Percentiles rank a stretch among this genome's conserved stretches.
Conservation (phyloP, 2,888 invertebrate genomes). For the Acleris literana region DNA sequence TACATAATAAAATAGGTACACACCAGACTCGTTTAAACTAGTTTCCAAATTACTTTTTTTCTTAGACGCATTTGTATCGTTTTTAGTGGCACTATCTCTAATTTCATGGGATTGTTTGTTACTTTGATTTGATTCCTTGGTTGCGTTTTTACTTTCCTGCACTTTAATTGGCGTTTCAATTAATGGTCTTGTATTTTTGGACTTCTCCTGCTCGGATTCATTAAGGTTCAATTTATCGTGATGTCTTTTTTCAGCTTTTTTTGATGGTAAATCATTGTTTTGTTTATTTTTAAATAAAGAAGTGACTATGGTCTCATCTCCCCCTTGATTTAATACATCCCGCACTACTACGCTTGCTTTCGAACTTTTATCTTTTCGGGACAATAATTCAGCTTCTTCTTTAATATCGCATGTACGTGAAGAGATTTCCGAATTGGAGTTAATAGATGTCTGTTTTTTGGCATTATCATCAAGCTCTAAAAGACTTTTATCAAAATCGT, state of each 20-base stretch:
- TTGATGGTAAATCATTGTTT: not conserved
- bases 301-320: not conserved
- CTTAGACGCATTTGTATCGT: conserved; percentile 41
- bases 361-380: conserved; percentile 1
- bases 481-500: conserved; percentile 88
- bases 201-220: not conserved
- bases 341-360: conserved; percentile 5
- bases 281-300: not conserved
- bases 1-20: too few species aligned
- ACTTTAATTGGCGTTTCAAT: conserved; percentile 22
- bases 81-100: conserved; percentile 45
- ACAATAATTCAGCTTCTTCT: not conserved
- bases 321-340: not conserved
- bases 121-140: conserved; percentile 4
- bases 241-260: conserved; percentile 9
- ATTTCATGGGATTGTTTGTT: conserved; percentile 50
- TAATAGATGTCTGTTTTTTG: conserved; percentile 41
- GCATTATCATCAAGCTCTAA: conserved; percentile 84
- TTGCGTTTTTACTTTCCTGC: conserved; percentile 39
- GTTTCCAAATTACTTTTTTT: conserved; percentile 56
- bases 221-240: not conserved
- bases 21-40: conserved; percentile 73
- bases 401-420: conserved; percentile 15
- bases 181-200: conserved; percentile 33
- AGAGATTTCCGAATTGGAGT: conserved; percentile 12